Percentiles rank a stretch among this genome's conserved stretches.
These are phyloP conservation scores for Trichoplax adhaerens DNA, from an alignment of 37 sponge, comb jelly and placozoan genomes.

Conservation along the genomic window DNA sequence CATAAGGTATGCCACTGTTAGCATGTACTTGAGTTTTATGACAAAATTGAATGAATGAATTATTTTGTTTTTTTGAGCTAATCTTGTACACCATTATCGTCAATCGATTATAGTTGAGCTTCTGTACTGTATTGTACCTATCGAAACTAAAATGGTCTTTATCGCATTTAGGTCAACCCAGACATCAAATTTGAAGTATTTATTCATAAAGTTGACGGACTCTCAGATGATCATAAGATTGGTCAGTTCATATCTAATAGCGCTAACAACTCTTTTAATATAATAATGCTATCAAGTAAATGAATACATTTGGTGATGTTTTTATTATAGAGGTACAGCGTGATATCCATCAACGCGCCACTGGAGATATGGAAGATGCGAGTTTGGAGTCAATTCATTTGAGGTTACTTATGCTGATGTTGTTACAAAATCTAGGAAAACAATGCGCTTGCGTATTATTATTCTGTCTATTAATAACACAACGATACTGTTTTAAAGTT, in stretches of 20 bases:
- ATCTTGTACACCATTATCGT: no score
- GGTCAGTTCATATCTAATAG: slow-evolving; percentile 7
- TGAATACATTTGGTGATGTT: background rate
- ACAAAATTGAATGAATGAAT: no score
- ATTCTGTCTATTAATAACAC: background rate
- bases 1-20: slow-evolving; percentile 23
- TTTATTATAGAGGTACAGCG: slow-evolving; percentile 48
- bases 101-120: no score
- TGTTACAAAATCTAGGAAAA: background rate
- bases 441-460: background rate
- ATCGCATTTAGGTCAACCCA: slow-evolving; percentile 41
- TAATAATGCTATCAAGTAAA: background rate
- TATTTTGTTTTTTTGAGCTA: no score
- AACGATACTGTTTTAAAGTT: background rate
- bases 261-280: background rate
- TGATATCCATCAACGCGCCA: slow-evolving; percentile 61
- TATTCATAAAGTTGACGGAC: slow-evolving; percentile 90
- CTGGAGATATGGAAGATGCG: slow-evolving; percentile 64
- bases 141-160: no score
- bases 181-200: slow-evolving; percentile 92
- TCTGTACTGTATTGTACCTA: no score
- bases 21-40: background rate
- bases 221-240: slow-evolving; percentile 42
- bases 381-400: slow-evolving; percentile 63
- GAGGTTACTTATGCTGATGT: background rate